Evolutionary conservation across 1,140 invertebrate species (phyloP).

Genomic region (Solenopsis fugax): DNA sequence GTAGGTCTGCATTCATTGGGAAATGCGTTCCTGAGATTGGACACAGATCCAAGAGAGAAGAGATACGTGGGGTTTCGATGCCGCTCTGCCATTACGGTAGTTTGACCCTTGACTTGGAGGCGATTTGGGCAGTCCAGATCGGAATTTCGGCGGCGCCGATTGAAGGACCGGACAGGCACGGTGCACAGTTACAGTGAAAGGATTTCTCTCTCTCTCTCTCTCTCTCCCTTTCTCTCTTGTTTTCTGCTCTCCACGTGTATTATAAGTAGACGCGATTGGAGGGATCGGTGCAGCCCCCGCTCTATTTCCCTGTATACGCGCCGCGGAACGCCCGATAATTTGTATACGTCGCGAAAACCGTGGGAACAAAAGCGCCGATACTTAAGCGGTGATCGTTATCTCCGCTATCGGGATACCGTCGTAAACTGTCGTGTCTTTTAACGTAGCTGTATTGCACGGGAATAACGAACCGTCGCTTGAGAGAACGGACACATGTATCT

Average conservation of each 20-base stretch:
- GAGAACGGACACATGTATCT: slow-evolving; percentile 7
- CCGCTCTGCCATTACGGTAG: slow-evolving; percentile 51
- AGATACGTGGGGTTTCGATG: background rate
- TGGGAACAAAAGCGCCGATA: slow-evolving; percentile 65
- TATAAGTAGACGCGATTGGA: slow-evolving; percentile 44
- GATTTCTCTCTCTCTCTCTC: background rate
- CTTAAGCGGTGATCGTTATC: slow-evolving; percentile 63
- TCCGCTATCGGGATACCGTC: slow-evolving; percentile 43
- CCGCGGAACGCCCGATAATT: slow-evolving; percentile 68
- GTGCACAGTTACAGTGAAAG: slow-evolving; percentile 20
- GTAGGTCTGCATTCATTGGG: background rate
- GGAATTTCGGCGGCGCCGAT: slow-evolving; percentile 48
- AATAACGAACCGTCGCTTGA: slow-evolving; percentile 39
- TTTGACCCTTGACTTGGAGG: slow-evolving; percentile 37
- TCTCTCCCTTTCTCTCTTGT: background rate
- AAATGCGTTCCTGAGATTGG: slow-evolving; percentile 2
- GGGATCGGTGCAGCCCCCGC: slow-evolving; percentile 9
- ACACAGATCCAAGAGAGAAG: slow-evolving; percentile 25
- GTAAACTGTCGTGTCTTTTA: slow-evolving; percentile 49
- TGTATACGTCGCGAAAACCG: slow-evolving; percentile 71
- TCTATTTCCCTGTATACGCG: slow-evolving; percentile 46
- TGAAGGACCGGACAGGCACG: slow-evolving; percentile 26
- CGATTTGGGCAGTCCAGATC: slow-evolving; percentile 35
- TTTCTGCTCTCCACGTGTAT: background rate
- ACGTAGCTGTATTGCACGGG: background rate